A percentile compares a stretch with the other conserved stretches of the same genome.
phyloP scores from a whole-genome alignment of 2,888 invertebrate species.

The Xylota sylvarum region DNA sequence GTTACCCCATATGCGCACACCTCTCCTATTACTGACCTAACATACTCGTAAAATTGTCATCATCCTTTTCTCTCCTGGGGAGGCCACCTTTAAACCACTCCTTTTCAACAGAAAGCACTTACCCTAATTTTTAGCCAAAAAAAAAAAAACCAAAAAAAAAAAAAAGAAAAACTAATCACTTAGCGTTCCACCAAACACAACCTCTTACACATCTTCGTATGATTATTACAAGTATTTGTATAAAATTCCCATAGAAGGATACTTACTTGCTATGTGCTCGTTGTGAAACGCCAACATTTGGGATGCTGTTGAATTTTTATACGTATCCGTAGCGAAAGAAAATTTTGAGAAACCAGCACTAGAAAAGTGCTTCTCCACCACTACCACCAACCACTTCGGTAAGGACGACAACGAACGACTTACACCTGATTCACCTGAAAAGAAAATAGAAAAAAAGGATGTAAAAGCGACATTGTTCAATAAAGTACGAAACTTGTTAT shows the following conservation, averaged over 20 bases:
- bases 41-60: slow-evolving; percentile 35
- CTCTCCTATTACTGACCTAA: slow-evolving; percentile 1
- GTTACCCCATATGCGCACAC: background rate
- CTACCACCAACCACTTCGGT: background rate
- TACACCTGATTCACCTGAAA: slow-evolving; percentile 73
- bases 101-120: slow-evolving; percentile 51
- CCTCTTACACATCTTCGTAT: slow-evolving; percentile 17
- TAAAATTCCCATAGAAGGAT: slow-evolving; percentile 60
- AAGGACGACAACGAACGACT: slow-evolving; percentile 37
- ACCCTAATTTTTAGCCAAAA: slow-evolving; percentile 52
- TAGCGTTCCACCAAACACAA: slow-evolving; percentile 29
- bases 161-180: slow-evolving; percentile 67
- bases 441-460: slow-evolving; percentile 24
- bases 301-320: slow-evolving; percentile 74
- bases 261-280: slow-evolving; percentile 85
- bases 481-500: slow-evolving; percentile 71
- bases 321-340: slow-evolving; percentile 59
- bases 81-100: slow-evolving; percentile 34
- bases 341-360: slow-evolving; percentile 54
- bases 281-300: slow-evolving; percentile 85
- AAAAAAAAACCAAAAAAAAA: slow-evolving; percentile 35
- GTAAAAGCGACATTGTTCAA: slow-evolving; percentile 63
- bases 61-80: background rate
- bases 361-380: slow-evolving; percentile 43
- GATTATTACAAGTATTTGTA: slow-evolving; percentile 50